Evolutionary conservation across 2,113 vertebrate genomes (phyloP), one percentile per base, ranked within the genome.

Genomic region (Cottus gobio): DNA sequence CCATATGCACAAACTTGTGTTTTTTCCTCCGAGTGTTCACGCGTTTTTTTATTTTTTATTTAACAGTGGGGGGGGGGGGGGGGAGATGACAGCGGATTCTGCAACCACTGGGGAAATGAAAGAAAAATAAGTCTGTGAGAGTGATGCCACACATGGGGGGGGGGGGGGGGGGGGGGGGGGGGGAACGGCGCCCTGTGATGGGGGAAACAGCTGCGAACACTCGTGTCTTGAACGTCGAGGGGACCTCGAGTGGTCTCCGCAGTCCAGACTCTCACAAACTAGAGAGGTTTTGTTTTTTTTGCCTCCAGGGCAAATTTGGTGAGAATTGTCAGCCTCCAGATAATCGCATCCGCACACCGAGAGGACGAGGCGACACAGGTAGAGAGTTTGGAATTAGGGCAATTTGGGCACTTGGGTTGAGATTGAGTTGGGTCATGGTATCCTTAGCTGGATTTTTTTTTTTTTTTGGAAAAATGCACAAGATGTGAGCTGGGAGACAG

Each of bases 1-100:
- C 75, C 79, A 83, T 75, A 77, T 77, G 87, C 80, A 50, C 44
- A 68, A 0, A 5, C 66, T 68, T 42, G 36, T 8, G 60, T 1
- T 37, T 37, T 62, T 70, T 22, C 20, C 39, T n/a, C 24, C 22
- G n/a, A 57, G 50, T 11, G 18, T 18, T 26, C 36, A n/a, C 13
- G 44, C n/a, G 2, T 9, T 56, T 1, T 2, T 31, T 36, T 48
- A 1, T 56, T 9, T 56, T n/a, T n/a, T n/a, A n/a, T n/a, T n/a
- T n/a, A n/a, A n/a, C n/a, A n/a, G n/a, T n/a, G n/a, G n/a, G n/a
- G n/a, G n/a, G n/a, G n/a, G n/a, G n/a, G n/a, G n/a, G n/a, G n/a
- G n/a, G n/a, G n/a, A n/a, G 8, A 57, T 68, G 31, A 50, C 62
- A 57, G 30, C 22, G 7, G 16, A 16, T 16, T 44, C 36, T 67